Evolutionary conservation across 2,888 invertebrate species (phyloP).

Genomic region (Lobophora halterata): DNA sequence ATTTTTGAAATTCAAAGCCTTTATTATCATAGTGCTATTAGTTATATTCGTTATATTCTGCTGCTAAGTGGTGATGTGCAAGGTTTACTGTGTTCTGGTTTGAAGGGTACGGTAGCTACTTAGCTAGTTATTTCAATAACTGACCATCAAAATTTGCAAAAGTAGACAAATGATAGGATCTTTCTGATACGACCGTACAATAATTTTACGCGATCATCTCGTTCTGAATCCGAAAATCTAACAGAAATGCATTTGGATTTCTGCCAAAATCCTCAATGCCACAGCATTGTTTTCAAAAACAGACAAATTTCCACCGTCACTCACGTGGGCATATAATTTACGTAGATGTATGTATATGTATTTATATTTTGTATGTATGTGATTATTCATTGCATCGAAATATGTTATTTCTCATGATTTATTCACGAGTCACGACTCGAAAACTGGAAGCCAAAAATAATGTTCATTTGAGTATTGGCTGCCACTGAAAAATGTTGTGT

Average conservation of each 20-base stretch:
- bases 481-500: slow-evolving; percentile 2
- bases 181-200: not conserved
- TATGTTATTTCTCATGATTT: slow-evolving; percentile 8
- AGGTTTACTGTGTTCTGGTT: too few relatives aligned
- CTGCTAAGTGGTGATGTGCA: too few relatives aligned
- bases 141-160: too few relatives aligned
- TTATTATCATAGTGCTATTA: too few relatives aligned
- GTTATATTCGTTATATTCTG: too few relatives aligned
- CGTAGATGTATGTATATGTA: too few relatives aligned
- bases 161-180: too few relatives aligned
- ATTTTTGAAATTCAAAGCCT: too few relatives aligned
- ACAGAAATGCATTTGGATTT: slow-evolving; percentile 27
- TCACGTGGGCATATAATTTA: slow-evolving; percentile 14
- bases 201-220: slow-evolving; percentile 7
- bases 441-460: slow-evolving; percentile 3
- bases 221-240: slow-evolving; percentile 19
- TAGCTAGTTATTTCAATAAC: too few relatives aligned
- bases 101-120: too few relatives aligned
- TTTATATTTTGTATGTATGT: too few relatives aligned
- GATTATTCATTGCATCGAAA: slow-evolving; percentile 15
- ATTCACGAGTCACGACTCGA: slow-evolving; percentile 3
- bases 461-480: slow-evolving; percentile 9
- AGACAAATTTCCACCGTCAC: slow-evolving; percentile 3
- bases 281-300: slow-evolving; percentile 19
- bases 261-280: slow-evolving; percentile 25